Evolutionary conservation across 2,888 invertebrate species (phyloP).

Genomic region (Crepidodera aurea): DNA sequence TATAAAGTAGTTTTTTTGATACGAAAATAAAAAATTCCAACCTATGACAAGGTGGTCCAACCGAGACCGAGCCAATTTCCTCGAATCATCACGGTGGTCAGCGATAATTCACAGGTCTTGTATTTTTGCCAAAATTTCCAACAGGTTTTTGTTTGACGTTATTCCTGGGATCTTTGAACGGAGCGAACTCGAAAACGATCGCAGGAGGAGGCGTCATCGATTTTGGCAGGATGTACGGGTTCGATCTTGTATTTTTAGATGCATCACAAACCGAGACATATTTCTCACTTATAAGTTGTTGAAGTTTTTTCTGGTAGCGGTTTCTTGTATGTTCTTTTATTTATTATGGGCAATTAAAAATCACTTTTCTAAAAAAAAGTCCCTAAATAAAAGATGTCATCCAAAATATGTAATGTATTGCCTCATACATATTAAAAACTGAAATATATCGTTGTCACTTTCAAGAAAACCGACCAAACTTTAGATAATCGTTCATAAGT

Average conservation of each 20-base stretch:
- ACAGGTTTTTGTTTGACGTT: conserved; percentile 48
- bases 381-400: too few relatives aligned
- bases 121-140: conserved; percentile 45
- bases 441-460: too few relatives aligned
- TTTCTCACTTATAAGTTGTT: too few relatives aligned
- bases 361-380: too few relatives aligned
- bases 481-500: too few relatives aligned
- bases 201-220: conserved; percentile 34
- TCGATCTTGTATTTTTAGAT: conserved; percentile 38
- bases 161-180: conserved; percentile 46
- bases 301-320: too few relatives aligned
- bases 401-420: too few relatives aligned
- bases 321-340: background rate
- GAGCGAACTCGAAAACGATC: conserved; percentile 28
- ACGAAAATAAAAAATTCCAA: conserved; percentile 23
- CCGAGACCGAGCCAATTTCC: conserved; percentile 15
- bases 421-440: too few relatives aligned
- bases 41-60: conserved; percentile 9
- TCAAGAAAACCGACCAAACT: too few relatives aligned
- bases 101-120: conserved; percentile 34
- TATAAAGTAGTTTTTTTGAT: too few relatives aligned
- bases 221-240: conserved; percentile 34
- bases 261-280: conserved; percentile 24
- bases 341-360: too few relatives aligned
- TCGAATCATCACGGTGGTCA: conserved; percentile 25